Base-by-base conservation (phyloP, 2,888 invertebrate species). In the Scotopteryx bipunctaria region DNA sequence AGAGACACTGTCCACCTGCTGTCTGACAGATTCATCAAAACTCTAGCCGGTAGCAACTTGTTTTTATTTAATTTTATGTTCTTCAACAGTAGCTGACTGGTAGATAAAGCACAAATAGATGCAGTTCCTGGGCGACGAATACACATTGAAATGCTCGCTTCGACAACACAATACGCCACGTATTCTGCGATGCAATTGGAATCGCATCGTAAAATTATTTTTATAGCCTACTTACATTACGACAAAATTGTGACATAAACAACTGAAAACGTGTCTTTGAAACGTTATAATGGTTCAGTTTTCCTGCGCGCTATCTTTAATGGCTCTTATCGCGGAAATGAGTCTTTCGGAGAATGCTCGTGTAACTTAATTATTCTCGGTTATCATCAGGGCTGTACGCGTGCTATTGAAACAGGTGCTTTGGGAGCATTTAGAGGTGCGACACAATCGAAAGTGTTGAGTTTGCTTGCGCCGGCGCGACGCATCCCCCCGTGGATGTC, bases 391-490 rank as follows among this genome's bases (percentile, higher is more conserved):
- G 27, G 37, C 25, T 15, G 8, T 25, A 38, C 48, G 56, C 29
- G 36, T 35, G 16, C 29, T 14, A 29, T 46, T 54, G 36, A 51
- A n/a, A n/a, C n/a, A n/a, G n/a, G 42, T 49, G 25, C 27, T 27
- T 21, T 14, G 19, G n/a, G 32, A 25, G 14, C 16, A 35, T 40
- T 47, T 38, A 29, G 19, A 38, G 29, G 38, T 27, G 44, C 37
- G 17, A 23, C 6, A 47, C 78, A 86, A 87, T 86, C 81, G 86
- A 87, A 87, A 88, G 87, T 86, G 83, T 64, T 73, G 64, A 65
- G 68, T 86, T 80, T 70, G 79, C 71, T 86, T 86, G 84, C 87
- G 76, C 50, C 68, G 61, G 60, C 76, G 78, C 48, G 60, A 58
- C 69, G 81, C 78, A 81, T 79, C 75, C 69, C 58, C 46, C 19